A percentile compares a stretch with the other conserved stretches of the same genome.
Evolutionary conservation across 2,888 invertebrate genomes (phyloP).

Genomic region (Ectemnius continuus): DNA sequence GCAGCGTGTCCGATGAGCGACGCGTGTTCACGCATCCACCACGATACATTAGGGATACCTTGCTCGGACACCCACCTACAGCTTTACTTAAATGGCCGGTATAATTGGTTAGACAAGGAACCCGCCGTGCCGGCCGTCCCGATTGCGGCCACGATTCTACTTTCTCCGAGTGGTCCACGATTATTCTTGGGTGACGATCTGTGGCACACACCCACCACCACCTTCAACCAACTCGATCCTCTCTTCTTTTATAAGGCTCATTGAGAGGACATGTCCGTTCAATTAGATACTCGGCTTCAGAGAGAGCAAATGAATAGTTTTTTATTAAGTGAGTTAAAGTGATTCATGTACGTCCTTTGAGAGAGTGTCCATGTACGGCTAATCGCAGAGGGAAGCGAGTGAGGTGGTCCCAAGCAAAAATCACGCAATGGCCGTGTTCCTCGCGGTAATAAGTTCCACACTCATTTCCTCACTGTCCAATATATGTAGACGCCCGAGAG

Average conservation of each 20-base stretch:
- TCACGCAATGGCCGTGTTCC: slow-evolving; percentile 38
- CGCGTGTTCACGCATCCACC: slow-evolving; percentile 72
- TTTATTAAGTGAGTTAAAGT: not conserved
- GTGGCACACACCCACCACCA: not conserved
- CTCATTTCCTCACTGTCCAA: slow-evolving; percentile 51
- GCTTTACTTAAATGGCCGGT: no score
- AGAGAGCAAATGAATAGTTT: not conserved
- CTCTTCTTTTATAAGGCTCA: slow-evolving; percentile 73
- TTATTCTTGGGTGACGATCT: no score
- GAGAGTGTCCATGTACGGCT: not conserved
- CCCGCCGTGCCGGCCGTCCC: no score
- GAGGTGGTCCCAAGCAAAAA: slow-evolving; percentile 26
- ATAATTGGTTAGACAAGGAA: no score
- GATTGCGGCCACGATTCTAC: no score
- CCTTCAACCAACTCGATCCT: slow-evolving; percentile 67
- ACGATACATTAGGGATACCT: slow-evolving; percentile 58
- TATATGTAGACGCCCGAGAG: slow-evolving; percentile 42
- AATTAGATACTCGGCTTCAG: not conserved
- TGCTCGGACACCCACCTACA: slow-evolving; percentile 22
- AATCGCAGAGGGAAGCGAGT: slow-evolving; percentile 1
- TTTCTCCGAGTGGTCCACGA: no score
- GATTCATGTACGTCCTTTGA: slow-evolving; percentile 1
- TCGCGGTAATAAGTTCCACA: slow-evolving; percentile 57
- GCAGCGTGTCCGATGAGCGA: slow-evolving; percentile 72
- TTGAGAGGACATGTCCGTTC: slow-evolving; percentile 38